A percentile compares a stretch with the other conserved stretches of the same genome.
Conservation (phyloP, 2,797 vertebrate genomes). For the Enteromius anoplus region DNA sequence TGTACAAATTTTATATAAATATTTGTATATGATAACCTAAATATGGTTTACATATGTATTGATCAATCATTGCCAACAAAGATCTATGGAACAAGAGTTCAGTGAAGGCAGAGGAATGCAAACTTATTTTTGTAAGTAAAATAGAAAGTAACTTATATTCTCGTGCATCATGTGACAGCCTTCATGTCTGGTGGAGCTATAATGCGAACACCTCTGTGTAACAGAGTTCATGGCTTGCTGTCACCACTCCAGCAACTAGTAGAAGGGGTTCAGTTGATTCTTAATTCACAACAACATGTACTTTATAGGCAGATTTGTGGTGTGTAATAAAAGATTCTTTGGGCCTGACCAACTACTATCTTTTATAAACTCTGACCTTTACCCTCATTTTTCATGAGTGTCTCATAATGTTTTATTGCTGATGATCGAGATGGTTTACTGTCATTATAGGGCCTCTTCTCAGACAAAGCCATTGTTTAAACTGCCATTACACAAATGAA, state of each 20-base stretch:
- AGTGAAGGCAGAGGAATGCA: constrained; percentile 50
- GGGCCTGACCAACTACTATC: constrained; percentile 48
- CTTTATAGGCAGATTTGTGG: constrained; percentile 48
- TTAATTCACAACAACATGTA: constrained; percentile 43
- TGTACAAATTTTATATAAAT: constrained; percentile 86
- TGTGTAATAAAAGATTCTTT: constrained; percentile 49
- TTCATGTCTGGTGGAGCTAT: constrained; percentile 40
- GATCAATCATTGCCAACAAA: constrained; percentile 75
- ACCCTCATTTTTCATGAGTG: constrained; percentile 49
- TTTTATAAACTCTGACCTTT: constrained; percentile 50
- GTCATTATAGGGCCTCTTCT: constrained; percentile 54
- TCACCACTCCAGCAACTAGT: constrained; percentile 18
- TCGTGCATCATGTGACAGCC: constrained; percentile 49
- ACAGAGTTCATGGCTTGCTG: constrained; percentile 43
- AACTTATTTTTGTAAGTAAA: constrained; percentile 63
- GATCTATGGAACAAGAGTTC: constrained; percentile 56
- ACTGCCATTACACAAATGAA: constrained; percentile 62
- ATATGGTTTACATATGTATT: constrained; percentile 77
- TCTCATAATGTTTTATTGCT: constrained; percentile 52
- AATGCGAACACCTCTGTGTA: constrained; percentile 37
- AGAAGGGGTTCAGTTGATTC: constrained; percentile 25
- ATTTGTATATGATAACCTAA: constrained; percentile 84
- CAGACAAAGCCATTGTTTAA: constrained; percentile 58
- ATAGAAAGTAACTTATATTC: constrained; percentile 55
- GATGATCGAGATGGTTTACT: constrained; percentile 39